These are phyloP conservation scores for Crocuta crocuta DNA, from an alignment of 2,113 vertebrate species.

Conservation along the genomic window DNA sequence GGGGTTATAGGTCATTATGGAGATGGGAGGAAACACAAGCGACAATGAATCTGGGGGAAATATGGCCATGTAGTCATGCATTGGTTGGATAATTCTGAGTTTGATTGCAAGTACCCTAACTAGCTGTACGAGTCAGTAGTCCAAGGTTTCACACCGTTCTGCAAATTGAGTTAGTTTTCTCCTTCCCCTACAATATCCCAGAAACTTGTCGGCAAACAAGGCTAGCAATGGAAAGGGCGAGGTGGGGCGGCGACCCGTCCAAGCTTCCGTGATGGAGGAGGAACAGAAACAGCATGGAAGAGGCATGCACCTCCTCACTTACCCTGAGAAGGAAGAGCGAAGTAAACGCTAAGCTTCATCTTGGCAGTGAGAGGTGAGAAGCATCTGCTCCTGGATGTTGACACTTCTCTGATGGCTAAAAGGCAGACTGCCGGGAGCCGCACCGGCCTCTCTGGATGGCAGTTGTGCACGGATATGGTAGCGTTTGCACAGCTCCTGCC, in stretches of 20 bases:
- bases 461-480: too few species aligned
- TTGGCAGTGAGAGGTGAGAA: neutral
- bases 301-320: neutral
- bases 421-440: neutral
- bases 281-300: neutral
- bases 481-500: too few species aligned
- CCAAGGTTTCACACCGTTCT: neutral
- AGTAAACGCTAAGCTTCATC: neutral
- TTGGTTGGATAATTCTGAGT: neutral
- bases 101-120: neutral
- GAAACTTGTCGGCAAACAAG: neutral
- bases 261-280: neutral
- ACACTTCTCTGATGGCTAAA: neutral
- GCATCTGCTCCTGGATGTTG: neutral
- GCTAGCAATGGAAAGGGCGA: accelerated
- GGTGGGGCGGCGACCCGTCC: neutral
- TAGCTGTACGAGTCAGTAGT: accelerated
- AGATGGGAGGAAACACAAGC: neutral
- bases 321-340: neutral
- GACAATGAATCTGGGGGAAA: neutral
- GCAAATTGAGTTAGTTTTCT: neutral
- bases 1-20: neutral
- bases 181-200: neutral
- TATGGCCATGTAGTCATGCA: neutral
- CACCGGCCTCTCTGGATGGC: too few species aligned